Conservation (phyloP, 2,888 invertebrate genomes). For the Stenurella melanura region DNA sequence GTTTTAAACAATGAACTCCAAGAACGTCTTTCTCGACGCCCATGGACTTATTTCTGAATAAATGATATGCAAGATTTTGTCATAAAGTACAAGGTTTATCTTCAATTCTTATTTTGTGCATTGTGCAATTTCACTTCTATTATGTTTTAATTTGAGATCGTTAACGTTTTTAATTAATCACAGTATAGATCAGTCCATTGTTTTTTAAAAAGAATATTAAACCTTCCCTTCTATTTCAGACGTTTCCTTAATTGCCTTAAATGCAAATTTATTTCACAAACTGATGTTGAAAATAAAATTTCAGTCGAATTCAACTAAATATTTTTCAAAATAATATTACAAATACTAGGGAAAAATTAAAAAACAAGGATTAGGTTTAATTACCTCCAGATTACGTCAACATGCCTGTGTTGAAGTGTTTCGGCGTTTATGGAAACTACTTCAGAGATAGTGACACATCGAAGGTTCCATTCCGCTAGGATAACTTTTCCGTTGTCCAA, state of each 20-base stretch:
- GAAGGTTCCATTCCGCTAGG: too few relatives aligned
- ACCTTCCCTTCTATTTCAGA: background rate
- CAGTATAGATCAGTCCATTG: background rate
- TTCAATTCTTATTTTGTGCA: background rate
- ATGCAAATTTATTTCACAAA: background rate
- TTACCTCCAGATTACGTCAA: too few relatives aligned
- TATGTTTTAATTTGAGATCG: slow-evolving; percentile 11
- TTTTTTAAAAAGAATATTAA: slow-evolving; percentile 6
- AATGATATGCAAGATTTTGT: slow-evolving; percentile 3
- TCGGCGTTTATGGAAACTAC: too few relatives aligned
- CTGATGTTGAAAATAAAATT: too few relatives aligned
- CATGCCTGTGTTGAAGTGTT: too few relatives aligned
- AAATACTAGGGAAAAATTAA: too few relatives aligned
- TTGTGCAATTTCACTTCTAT: slow-evolving; percentile 4
- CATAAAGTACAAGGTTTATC: background rate
- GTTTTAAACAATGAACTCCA: background rate
- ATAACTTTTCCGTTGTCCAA: too few relatives aligned
- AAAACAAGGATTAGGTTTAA: too few relatives aligned
- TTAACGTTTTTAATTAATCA: slow-evolving; percentile 6
- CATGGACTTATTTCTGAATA: slow-evolving; percentile 1
- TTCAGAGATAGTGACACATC: too few relatives aligned
- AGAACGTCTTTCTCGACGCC: background rate
- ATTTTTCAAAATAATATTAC: too few relatives aligned
- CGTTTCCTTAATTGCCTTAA: background rate
- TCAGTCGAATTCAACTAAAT: too few relatives aligned